These are phyloP conservation scores for Physeter macrocephalus DNA, from an alignment of 2,113 vertebrate species.

Conservation along the genomic window DNA sequence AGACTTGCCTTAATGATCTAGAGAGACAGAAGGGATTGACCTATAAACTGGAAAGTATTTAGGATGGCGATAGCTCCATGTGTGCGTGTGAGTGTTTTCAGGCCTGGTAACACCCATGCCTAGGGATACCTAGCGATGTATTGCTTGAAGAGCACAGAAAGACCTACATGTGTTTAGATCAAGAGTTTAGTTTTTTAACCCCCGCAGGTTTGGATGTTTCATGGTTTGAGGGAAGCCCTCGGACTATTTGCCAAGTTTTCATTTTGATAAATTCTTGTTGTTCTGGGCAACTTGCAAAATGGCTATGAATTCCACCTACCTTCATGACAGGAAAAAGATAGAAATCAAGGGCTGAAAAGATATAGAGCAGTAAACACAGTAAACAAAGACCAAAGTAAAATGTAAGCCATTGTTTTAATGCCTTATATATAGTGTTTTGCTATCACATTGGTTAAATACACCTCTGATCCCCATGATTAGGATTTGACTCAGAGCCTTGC, in stretches of 20 bases:
- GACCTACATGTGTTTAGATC: conserved; percentile 11
- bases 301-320: background rate
- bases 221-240: background rate
- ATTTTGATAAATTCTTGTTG: conserved; percentile 27
- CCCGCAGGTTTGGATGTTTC: background rate
- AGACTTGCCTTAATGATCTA: conserved; percentile 28
- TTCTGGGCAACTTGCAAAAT: background rate
- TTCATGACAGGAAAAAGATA: background rate
- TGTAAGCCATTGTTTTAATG: background rate
- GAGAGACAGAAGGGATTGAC: conserved; percentile 30
- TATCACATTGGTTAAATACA: background rate
- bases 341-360: background rate
- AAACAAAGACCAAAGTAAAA: conserved; percentile 27
- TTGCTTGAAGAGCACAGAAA: conserved; percentile 34
- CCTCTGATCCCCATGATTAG: background rate
- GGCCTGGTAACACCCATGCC: background rate
- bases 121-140: background rate
- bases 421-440: background rate
- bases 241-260: conserved; percentile 24
- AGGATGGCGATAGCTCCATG: background rate
- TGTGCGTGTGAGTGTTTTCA: background rate
- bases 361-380: background rate
- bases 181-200: conserved; percentile 4
- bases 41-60: conserved; percentile 35
- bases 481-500: background rate